A percentile compares a stretch with the other conserved stretches of the same genome.
Evolutionary conservation across 2,888 invertebrate species (phyloP).

Genomic region (Drosophila atripex): DNA sequence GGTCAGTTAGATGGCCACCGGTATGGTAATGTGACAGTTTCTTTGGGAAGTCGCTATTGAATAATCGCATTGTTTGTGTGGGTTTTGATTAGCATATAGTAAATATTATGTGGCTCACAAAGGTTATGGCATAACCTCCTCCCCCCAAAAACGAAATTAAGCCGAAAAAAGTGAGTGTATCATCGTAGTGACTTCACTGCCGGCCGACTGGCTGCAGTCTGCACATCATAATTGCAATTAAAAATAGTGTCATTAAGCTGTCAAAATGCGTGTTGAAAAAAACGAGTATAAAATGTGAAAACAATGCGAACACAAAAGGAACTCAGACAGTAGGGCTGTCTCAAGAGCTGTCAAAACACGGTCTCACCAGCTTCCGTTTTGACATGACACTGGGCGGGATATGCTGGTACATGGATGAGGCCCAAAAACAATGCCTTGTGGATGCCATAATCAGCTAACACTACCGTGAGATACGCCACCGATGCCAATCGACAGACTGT

Average conservation of each 20-base stretch:
- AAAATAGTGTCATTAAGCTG: constrained; percentile 50
- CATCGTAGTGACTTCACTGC: constrained; percentile 30
- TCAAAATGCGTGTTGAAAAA: constrained; percentile 62
- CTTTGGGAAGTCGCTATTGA: constrained; percentile 38
- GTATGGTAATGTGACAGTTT: constrained; percentile 42
- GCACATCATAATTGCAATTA: constrained; percentile 63
- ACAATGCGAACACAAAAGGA: constrained; percentile 20
- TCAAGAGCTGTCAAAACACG: constrained; percentile 57
- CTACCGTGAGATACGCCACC: constrained; percentile 39
- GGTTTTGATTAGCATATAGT: constrained; percentile 60
- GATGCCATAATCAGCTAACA: constrained; percentile 43
- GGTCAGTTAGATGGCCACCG: constrained; percentile 29
- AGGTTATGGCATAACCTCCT: constrained; percentile 46
- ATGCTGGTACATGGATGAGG: constrained; percentile 1
- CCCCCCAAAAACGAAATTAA: background rate
- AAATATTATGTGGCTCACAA: constrained; percentile 14
- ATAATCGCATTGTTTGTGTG: constrained; percentile 46
- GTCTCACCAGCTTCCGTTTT: constrained; percentile 72
- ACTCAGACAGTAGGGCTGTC: constrained; percentile 11
- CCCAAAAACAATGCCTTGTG: constrained; percentile 30
- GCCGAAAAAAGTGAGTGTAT: constrained; percentile 19
- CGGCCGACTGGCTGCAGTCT: constrained; percentile 13
- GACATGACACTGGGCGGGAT: constrained; percentile 34
- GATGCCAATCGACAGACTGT: constrained; percentile 21
- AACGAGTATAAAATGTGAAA: constrained; percentile 12